Percentiles rank a stretch among this genome's conserved stretches.
Conservation (phyloP, 2,797 vertebrate genomes). For the Manis pentadactyla region DNA sequence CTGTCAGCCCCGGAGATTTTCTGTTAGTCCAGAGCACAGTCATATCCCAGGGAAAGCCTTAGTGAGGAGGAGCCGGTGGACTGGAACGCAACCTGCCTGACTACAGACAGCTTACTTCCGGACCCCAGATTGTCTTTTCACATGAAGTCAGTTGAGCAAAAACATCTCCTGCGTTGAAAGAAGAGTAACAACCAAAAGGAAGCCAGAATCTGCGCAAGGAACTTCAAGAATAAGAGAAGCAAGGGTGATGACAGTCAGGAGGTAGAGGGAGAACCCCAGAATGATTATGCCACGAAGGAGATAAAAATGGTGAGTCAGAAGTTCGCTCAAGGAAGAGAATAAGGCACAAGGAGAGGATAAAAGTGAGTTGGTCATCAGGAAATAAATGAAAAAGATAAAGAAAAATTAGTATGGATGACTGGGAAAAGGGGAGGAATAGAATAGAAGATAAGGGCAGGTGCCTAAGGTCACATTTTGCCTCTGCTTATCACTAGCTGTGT, state of each 20-base stretch:
- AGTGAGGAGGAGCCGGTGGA: too few species aligned
- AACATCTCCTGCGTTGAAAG: background rate
- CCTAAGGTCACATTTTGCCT: background rate
- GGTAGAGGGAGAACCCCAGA: background rate
- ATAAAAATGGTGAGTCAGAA: background rate
- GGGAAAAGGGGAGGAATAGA: background rate
- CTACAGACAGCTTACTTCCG: background rate
- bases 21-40: background rate
- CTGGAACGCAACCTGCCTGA: background rate
- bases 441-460: background rate
- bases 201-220: background rate
- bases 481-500: background rate
- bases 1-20: background rate
- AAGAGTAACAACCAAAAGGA: background rate
- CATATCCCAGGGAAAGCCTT: background rate
- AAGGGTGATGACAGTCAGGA: background rate
- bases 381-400: background rate
- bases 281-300: background rate
- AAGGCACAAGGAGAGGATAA: background rate
- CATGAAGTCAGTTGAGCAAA: background rate
- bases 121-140: background rate
- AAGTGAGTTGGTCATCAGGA: background rate
- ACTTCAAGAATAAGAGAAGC: background rate
- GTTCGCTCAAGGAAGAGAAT: background rate
- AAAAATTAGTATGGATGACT: too few species aligned